These are phyloP conservation scores for Chaetoderma sp. DNA, from an alignment of 2,888 invertebrate species.

Conservation along the genomic window DNA sequence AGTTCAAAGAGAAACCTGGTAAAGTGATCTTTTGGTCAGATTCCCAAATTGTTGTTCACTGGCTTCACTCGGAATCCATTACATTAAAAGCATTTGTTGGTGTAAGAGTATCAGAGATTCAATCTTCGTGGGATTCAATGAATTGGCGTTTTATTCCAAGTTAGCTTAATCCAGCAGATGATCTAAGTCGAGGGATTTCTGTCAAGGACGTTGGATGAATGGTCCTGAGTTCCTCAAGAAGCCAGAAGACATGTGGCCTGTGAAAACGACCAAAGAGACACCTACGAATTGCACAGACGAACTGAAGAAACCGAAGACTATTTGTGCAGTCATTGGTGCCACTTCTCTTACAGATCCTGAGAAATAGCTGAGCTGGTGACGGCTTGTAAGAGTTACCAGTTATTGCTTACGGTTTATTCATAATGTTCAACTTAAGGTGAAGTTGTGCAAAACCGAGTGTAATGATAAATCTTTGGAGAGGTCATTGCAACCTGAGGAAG, in stretches of 20 bases:
- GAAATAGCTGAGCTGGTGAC: background rate
- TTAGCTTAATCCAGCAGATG: slow-evolving; percentile 9
- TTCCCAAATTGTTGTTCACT: slow-evolving; percentile 6
- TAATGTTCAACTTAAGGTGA: no score
- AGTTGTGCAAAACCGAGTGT: background rate
- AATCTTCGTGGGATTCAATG: background rate
- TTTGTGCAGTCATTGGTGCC: no score
- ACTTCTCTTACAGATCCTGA: background rate
- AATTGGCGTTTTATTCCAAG: slow-evolving; percentile 6
- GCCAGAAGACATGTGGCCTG: background rate
- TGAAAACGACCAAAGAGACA: no score
- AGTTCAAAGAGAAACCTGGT: background rate
- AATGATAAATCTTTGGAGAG: background rate
- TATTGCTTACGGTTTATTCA: background rate
- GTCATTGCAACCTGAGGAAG: background rate
- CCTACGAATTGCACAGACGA: no score
- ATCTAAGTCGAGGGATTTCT: no score
- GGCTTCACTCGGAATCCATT: slow-evolving; percentile 4
- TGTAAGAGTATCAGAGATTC: slow-evolving; percentile 9
- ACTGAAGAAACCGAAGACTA: no score
- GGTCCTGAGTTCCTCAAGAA: background rate
- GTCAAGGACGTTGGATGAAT: background rate
- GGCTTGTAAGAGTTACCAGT: background rate
- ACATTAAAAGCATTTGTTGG: slow-evolving; percentile 1
- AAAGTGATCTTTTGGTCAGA: slow-evolving; percentile 1